Evolutionary conservation across 2,113 vertebrate species (phyloP).

Genomic region (Meriones unguiculatus): DNA sequence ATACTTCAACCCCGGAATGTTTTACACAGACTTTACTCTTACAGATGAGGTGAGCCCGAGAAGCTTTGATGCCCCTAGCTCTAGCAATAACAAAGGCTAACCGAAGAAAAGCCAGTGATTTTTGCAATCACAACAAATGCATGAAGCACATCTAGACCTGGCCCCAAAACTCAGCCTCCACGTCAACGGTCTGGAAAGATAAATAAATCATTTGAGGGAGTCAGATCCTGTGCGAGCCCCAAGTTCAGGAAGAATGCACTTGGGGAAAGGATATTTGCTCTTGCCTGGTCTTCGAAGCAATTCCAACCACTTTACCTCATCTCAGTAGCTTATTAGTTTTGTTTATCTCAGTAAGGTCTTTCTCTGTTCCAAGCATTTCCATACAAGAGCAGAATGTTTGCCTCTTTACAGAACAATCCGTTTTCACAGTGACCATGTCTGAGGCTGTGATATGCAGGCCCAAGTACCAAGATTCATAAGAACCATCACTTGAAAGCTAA

Average conservation of each 20-base stretch:
- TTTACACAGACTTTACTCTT: not conserved
- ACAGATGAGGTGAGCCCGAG: not conserved
- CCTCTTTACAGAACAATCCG: not conserved
- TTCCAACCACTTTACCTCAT: conserved; percentile 64
- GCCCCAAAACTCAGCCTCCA: conserved; percentile 71
- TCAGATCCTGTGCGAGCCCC: conserved; percentile 67
- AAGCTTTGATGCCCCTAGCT: conserved; percentile 1
- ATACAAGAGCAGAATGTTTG: conserved; percentile 42
- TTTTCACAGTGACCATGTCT: not conserved
- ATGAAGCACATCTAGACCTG: conserved; percentile 68
- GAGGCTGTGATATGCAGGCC: conserved; percentile 62
- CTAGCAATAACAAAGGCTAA: conserved; percentile 49
- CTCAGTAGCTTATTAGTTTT: conserved; percentile 60
- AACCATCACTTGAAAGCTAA: not conserved
- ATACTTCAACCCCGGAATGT: conserved; percentile 52
- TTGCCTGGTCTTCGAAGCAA: conserved; percentile 58
- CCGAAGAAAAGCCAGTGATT: conserved; percentile 43
- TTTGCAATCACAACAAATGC: conserved; percentile 62
- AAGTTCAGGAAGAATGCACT: conserved; percentile 68
- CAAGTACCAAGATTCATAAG: conserved; percentile 5
- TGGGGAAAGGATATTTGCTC: conserved; percentile 74
- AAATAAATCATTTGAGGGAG: conserved; percentile 75
- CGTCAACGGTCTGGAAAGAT: conserved; percentile 73
- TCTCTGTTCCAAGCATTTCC: conserved; percentile 48
- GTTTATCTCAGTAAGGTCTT: conserved; percentile 55